These are phyloP conservation scores for Diplazon laetatorius DNA, from an alignment of 2,888 invertebrate species.

Conservation along the genomic window DNA sequence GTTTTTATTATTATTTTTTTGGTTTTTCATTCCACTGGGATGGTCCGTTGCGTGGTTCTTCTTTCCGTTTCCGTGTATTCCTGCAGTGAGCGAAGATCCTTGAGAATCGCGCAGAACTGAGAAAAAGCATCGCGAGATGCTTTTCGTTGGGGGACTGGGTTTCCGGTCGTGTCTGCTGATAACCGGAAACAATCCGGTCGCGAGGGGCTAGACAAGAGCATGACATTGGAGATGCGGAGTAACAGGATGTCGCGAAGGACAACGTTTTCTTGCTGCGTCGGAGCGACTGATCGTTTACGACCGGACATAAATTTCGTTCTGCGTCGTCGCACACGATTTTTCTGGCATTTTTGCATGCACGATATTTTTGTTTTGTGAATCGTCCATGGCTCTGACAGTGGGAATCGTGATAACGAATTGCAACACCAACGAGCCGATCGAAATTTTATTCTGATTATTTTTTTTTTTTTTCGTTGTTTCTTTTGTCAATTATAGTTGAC, in stretches of 20 bases:
- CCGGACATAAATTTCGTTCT: slow-evolving; percentile 49
- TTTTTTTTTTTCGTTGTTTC: not conserved
- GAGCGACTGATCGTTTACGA: slow-evolving; percentile 47
- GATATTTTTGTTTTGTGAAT: not conserved
- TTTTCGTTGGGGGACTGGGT: slow-evolving; percentile 12
- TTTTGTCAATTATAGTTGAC: too few relatives aligned
- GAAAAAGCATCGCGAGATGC: slow-evolving; percentile 21
- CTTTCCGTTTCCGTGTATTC: slow-evolving; percentile 18
- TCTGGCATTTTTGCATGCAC: not conserved
- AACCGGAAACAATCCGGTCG: slow-evolving; percentile 6
- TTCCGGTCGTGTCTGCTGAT: slow-evolving; percentile 18
- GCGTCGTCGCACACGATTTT: slow-evolving; percentile 32
- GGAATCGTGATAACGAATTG: slow-evolving; percentile 24
- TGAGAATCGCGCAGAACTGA: slow-evolving; percentile 41
- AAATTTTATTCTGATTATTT: too few relatives aligned
- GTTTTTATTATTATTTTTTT: too few relatives aligned
- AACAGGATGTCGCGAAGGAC: slow-evolving; percentile 15
- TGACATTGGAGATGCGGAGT: not conserved
- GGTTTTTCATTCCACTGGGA: slow-evolving; percentile 45
- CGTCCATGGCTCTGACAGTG: slow-evolving; percentile 26
- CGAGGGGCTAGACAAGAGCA: not conserved
- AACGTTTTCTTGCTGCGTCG: not conserved
- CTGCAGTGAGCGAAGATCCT: slow-evolving; percentile 26
- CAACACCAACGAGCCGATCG: slow-evolving; percentile 10
- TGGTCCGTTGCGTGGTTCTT: slow-evolving; percentile 18